phyloP scores from a whole-genome alignment of 1,140 invertebrate species.

The Archivesica marissinica region DNA sequence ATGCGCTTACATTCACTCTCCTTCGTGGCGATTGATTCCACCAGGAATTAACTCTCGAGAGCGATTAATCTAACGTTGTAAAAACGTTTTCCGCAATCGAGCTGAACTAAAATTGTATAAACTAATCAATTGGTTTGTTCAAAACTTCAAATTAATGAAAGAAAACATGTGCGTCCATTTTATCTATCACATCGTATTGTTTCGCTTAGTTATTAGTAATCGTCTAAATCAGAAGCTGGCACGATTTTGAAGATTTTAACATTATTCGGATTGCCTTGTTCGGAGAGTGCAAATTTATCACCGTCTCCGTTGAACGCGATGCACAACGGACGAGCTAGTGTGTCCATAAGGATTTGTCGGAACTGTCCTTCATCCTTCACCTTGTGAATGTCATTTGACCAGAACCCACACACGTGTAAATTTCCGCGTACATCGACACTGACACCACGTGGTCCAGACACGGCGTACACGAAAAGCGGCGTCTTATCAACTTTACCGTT shows the following conservation, averaged over 20 bases:
- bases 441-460: slow-evolving; percentile 55
- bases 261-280: slow-evolving; percentile 56
- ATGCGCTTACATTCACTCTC: too few species aligned
- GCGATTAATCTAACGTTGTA: too few species aligned
- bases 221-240: slow-evolving; percentile 23
- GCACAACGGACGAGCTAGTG: slow-evolving; percentile 28
- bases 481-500: slow-evolving; percentile 44
- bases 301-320: slow-evolving; percentile 31
- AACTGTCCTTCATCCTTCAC: slow-evolving; percentile 46
- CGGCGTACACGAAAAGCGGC: slow-evolving; percentile 48
- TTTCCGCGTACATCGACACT: slow-evolving; percentile 33
- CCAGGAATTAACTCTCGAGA: too few species aligned
- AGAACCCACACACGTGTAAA: slow-evolving; percentile 55
- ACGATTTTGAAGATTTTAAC: slow-evolving; percentile 53
- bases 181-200: background rate
- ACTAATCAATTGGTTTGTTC: too few species aligned
- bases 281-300: slow-evolving; percentile 49
- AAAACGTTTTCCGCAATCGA: too few species aligned
- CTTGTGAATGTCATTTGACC: slow-evolving; percentile 61
- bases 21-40: too few species aligned
- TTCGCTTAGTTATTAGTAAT: background rate
- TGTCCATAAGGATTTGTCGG: slow-evolving; percentile 44
- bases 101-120: too few species aligned
- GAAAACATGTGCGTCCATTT: too few species aligned
- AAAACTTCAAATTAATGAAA: too few species aligned